phyloP scores from a whole-genome alignment of 1,140 invertebrate genomes.

The Lordiphosa clarofinis region DNA sequence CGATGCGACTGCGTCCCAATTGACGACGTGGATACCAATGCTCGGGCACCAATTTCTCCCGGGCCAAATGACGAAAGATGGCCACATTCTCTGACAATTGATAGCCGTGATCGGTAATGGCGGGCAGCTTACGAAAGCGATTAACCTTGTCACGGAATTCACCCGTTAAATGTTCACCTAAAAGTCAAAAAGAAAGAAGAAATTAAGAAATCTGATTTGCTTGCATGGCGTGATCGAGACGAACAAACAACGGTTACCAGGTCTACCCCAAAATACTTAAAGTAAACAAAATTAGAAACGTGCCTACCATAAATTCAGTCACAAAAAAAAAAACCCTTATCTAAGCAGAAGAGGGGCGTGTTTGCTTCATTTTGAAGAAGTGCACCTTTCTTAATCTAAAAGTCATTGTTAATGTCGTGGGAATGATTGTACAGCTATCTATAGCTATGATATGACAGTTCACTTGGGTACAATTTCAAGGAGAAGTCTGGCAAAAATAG shows the following conservation, averaged over 20 bases:
- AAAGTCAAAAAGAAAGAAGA: background rate
- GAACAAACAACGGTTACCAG: background rate
- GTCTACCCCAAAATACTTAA: too few species aligned
- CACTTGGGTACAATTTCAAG: too few species aligned
- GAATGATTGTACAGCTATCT: background rate
- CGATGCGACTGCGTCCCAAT: slow-evolving; percentile 85
- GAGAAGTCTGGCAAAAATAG: background rate
- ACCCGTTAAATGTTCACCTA: slow-evolving; percentile 86
- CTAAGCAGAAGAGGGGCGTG: background rate
- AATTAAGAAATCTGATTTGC: too few species aligned
- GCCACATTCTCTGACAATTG: slow-evolving; percentile 87
- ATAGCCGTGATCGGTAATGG: slow-evolving; percentile 88
- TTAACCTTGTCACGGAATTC: slow-evolving; percentile 87
- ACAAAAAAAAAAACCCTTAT: background rate
- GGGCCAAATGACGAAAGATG: slow-evolving; percentile 82
- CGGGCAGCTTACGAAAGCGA: slow-evolving; percentile 88
- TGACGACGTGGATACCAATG: slow-evolving; percentile 88
- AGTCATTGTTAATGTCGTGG: slow-evolving; percentile 8
- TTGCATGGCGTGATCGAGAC: background rate
- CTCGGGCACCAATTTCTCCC: slow-evolving; percentile 82
- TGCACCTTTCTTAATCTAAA: slow-evolving; percentile 1
- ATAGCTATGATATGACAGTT: background rate
- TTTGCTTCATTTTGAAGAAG: background rate
- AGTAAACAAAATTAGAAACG: too few species aligned
- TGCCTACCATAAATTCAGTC: too few species aligned